phyloP scores from a whole-genome alignment of 1,140 invertebrate species.

The Sminthurides bifidus region DNA sequence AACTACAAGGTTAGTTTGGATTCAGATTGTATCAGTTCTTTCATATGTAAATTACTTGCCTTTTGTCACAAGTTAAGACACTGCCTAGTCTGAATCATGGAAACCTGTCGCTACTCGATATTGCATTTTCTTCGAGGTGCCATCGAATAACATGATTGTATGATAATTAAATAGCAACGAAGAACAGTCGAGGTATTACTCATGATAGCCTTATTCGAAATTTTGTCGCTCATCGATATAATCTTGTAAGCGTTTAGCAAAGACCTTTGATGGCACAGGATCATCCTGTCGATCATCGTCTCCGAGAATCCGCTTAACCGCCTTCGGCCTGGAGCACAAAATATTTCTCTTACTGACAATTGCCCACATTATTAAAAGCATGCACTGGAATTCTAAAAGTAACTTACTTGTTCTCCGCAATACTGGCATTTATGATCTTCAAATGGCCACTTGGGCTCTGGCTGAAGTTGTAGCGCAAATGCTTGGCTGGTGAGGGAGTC shows the following conservation, averaged over 20 bases:
- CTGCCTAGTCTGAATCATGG: background rate
- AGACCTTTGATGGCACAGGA: slow-evolving; percentile 21
- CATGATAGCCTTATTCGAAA: slow-evolving; percentile 5
- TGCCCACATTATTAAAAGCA: background rate
- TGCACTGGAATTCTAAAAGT: background rate
- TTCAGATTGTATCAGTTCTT: too few relatives aligned
- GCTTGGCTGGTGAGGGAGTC: slow-evolving; percentile 45
- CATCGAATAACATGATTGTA: too few relatives aligned
- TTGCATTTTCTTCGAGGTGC: too few relatives aligned
- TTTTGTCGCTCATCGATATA: slow-evolving; percentile 22
- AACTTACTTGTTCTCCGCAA: slow-evolving; percentile 21
- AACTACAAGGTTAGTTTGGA: too few relatives aligned
- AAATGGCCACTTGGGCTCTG: slow-evolving; percentile 51
- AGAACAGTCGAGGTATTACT: background rate
- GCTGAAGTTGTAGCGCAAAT: slow-evolving; percentile 72
- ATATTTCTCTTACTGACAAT: background rate
- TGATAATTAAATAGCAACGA: too few relatives aligned
- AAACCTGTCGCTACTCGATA: background rate
- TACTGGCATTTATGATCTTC: slow-evolving; percentile 30
- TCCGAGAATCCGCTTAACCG: slow-evolving; percentile 20
- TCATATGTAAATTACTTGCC: background rate
- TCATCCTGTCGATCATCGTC: slow-evolving; percentile 13
- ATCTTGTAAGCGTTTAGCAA: slow-evolving; percentile 24
- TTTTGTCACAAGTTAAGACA: background rate
- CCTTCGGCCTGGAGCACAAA: slow-evolving; percentile 20